Evolutionary conservation across 2,113 vertebrate species (phyloP), one percentile per base, ranked within the genome.

Genomic region (Helogale parvula): DNA sequence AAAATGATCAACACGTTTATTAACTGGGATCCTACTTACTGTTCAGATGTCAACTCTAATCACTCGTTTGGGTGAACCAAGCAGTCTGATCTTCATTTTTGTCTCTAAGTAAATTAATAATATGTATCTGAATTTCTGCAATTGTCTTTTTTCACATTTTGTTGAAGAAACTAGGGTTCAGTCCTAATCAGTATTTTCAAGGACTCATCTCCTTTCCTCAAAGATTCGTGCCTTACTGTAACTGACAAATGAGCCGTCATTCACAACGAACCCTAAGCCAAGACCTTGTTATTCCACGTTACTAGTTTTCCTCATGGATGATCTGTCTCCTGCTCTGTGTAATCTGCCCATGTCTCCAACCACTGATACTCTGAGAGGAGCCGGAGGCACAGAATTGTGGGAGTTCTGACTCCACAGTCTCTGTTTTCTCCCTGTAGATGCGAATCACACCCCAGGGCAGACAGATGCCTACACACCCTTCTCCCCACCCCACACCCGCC

Each of bases 61-160:
- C 81, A 35, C 29, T 68, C 47, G 27, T 81, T 88, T 92, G 9
- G 96, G 45, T 91, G 68, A 82, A 29, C 81, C 23, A 4, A 92
- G 52, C 54, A 88, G 27, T 11, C 23, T 31, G 38, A 47, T 23
- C 57, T 14, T 90, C 69, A 4, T 76, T 27, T 14, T 31, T 57
- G 23, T 80, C 68, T 88, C 1, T 76, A 76, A 74, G 65, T 66
- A 86, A 94, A 85, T 71, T 66, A 79, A 66, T 63, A 27, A 79
- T 41, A 65, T 31, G 57, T 35, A 13, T 76, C 88, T 96, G 69
- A 93, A 83, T 96, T 90, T 97, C 79, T 92, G 31, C 47, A 13
- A 0, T 57, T 77, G 8, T 33, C 93, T 17, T 93, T 93, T 97
- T 93, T 71, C 72, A 71, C 27, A 38, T 50, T 94, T 94, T 57